These are phyloP conservation scores for Gnathonemus echidnorhynchus DNA, from an alignment of 2,113 vertebrate genomes.

Conservation along the genomic window DNA sequence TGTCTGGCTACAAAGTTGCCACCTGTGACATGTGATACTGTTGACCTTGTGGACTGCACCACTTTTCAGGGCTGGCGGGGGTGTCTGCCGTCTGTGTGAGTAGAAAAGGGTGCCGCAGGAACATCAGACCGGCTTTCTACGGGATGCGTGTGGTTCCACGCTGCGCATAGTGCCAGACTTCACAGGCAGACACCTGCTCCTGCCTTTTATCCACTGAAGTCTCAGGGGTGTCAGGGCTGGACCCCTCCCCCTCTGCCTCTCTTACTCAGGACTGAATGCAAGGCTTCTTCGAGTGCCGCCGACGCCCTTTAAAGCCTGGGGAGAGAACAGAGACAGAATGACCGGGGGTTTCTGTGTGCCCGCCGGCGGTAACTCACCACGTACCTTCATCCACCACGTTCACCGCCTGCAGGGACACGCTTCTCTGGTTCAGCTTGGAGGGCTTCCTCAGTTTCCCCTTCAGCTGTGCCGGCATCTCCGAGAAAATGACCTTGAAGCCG, in stretches of 20 bases:
- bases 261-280: slow-evolving; percentile 63
- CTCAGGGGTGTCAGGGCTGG: background rate
- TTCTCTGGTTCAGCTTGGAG: slow-evolving; percentile 47
- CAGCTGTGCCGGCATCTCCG: slow-evolving; percentile 35
- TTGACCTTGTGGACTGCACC: background rate
- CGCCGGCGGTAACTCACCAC: background rate
- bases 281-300: slow-evolving; percentile 50
- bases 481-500: slow-evolving; percentile 44
- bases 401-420: slow-evolving; percentile 55
- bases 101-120: background rate
- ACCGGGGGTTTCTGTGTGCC: background rate
- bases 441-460: slow-evolving; percentile 50
- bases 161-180: background rate
- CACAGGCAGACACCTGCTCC: background rate
- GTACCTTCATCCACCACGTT: slow-evolving; percentile 52
- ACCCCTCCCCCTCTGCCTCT: no score
- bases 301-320: slow-evolving; percentile 44
- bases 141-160: background rate
- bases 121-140: background rate
- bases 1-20: background rate
- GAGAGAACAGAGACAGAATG: background rate
- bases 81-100: background rate
- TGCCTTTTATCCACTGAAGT: background rate
- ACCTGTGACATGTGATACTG: background rate
- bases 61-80: background rate